These are phyloP conservation scores for Brachionus calyciflorus DNA, from an alignment of 1,140 invertebrate genomes.

Conservation along the genomic window DNA sequence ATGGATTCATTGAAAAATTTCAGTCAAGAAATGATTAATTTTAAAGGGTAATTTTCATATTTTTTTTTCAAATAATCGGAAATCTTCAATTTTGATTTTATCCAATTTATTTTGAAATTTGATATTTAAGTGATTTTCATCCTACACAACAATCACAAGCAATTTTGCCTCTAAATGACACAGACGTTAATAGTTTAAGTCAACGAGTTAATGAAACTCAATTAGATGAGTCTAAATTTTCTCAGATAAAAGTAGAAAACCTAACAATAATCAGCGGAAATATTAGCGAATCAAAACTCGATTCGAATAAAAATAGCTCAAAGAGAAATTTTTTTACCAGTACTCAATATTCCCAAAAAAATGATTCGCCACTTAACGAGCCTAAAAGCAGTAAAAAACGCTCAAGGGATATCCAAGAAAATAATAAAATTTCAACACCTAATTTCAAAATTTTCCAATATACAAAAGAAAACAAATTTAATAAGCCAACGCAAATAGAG, in stretches of 20 bases:
- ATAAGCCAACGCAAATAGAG: background rate
- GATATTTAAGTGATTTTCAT: constrained; percentile 8
- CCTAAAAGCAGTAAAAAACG: constrained; percentile 2
- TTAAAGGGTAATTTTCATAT: background rate
- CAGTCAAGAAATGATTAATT: constrained; percentile 21
- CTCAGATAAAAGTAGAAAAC: background rate
- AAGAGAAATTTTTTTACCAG: constrained; percentile 30
- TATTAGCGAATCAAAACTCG: background rate
- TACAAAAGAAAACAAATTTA: background rate
- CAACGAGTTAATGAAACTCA: background rate
- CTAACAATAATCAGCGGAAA: background rate
- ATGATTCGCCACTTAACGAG: background rate
- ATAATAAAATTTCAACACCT: background rate
- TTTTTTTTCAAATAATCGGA: too few species aligned
- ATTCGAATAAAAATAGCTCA: background rate
- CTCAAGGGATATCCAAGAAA: background rate
- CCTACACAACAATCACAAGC: background rate
- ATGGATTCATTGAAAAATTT: constrained; percentile 44
- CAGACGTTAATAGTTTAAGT: constrained; percentile 10
- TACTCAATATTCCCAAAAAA: background rate
- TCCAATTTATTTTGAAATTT: too few species aligned
- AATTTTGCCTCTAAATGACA: background rate
- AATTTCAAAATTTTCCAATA: constrained; percentile 14
- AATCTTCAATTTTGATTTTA: too few species aligned
- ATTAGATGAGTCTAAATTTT: background rate